A percentile compares a stretch with the other conserved stretches of the same genome.
These are phyloP conservation scores for Colinus virginianus DNA, from an alignment of 2,113 vertebrate genomes.

Conservation along the genomic window DNA sequence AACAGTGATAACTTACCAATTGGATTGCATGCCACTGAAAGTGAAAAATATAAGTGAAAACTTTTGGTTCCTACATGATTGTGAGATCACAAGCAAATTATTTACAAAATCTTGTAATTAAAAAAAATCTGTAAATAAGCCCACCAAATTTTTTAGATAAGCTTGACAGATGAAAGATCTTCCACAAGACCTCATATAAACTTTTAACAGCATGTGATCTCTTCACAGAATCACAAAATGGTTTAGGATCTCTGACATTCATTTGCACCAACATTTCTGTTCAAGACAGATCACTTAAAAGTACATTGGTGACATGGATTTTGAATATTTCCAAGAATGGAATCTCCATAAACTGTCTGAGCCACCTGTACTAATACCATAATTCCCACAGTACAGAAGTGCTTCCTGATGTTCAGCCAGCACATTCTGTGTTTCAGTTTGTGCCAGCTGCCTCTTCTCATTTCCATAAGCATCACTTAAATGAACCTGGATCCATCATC, in stretches of 20 bases:
- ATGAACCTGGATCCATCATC: neutral
- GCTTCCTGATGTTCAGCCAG: neutral
- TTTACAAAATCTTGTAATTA: constrained; percentile 18
- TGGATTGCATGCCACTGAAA: neutral
- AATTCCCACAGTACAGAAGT: neutral
- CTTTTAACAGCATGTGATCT: constrained; percentile 42
- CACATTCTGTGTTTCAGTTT: neutral
- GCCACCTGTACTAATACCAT: neutral
- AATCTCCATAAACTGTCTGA: neutral
- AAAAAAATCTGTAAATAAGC: constrained; percentile 29
- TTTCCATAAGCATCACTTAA: neutral
- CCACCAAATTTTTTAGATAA: constrained; percentile 48
- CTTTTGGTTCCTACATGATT: constrained; percentile 14
- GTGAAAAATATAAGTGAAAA: neutral
- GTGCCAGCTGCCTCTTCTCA: neutral
- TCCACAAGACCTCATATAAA: constrained; percentile 38
- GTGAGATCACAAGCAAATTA: constrained; percentile 6
- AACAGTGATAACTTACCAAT: neutral
- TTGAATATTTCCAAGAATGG: neutral
- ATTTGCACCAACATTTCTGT: neutral
- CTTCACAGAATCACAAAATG: neutral
- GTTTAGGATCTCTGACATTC: neutral
- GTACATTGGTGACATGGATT: neutral
- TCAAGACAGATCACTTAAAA: neutral
- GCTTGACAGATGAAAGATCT: constrained; percentile 34